Evolutionary conservation across 2,113 vertebrate species (phyloP), one percentile per base, ranked within the genome.

Genomic region (Cyprinodon tularosa): DNA sequence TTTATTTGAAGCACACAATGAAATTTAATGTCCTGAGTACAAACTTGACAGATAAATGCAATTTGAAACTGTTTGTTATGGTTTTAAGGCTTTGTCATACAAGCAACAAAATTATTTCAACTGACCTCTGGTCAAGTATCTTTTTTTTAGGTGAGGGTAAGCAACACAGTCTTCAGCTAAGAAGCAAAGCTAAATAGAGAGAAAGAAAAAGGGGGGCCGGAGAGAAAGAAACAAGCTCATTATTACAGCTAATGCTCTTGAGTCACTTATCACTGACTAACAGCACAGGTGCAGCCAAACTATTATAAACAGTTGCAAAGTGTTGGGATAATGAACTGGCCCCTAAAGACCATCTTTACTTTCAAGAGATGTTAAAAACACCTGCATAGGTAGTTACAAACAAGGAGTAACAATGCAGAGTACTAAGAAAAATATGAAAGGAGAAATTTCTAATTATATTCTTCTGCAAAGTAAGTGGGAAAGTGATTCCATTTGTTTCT

Each of bases 221-320:
- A 80, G 78, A 81, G 67, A 12, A 80, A 80, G 78, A 66, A 87
- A 87, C 73, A 50, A 48, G 76, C 86, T 90, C 78, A 84, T 86
- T 87, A 86, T 85, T 86, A 82, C 82, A 74, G 76, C 68, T 81
- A 85, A 86, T 85, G 74, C 81, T 85, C 82, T 77, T 74, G 81
- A 88, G 85, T 85, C 89, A 89, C 83, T 90, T 91, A 92, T 93
- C 88, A 87, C 75, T 71, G 74, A 90, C 85, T 82, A 88, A 85
- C 87, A 89, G 89, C 85, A 78, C 85, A 86, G 87, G 88, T 90
- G 83, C 84, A 71, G 68, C n/a, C 42, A 22, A 82, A 82, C 82
- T 81, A 73, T 86, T 90, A 72, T 65, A 81, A 82, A 89, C 70
- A 76, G 79, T 81, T 15, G 67, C 65, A 82, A 83, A 86, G 83